Percentiles rank a stretch among this genome's conserved stretches.
Evolutionary conservation across 2,888 invertebrate species (phyloP).

Genomic region (Trisateles emortualis): DNA sequence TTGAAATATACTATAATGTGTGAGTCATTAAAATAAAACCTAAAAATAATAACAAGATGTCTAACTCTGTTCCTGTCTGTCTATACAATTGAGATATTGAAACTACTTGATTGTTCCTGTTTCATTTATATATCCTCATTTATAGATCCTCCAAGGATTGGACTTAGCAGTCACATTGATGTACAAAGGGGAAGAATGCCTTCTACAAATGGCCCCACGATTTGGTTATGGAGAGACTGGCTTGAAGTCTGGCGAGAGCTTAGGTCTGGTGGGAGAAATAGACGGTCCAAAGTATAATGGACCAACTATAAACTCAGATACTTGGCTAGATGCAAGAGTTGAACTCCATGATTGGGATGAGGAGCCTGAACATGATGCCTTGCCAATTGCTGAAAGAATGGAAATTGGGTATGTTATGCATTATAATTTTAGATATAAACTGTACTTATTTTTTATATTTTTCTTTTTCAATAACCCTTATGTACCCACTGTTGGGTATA

Average conservation of each 20-base stretch:
- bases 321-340: conserved; percentile 90
- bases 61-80: too few relatives aligned
- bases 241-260: conserved; percentile 80
- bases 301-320: conserved; percentile 89
- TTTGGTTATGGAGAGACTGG: conserved; percentile 95
- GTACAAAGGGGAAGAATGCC: conserved; percentile 93
- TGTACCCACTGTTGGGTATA: too few relatives aligned
- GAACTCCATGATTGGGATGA: conserved; percentile 90
- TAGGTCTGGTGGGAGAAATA: conserved; percentile 72
- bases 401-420: conserved; percentile 88
- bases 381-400: conserved; percentile 90
- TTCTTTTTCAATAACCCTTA: too few relatives aligned
- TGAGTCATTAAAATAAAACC: too few relatives aligned
- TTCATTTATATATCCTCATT: conserved; percentile 1
- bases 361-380: conserved; percentile 89
- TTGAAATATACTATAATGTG: too few relatives aligned
- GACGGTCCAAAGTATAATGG: conserved; percentile 70
- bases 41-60: too few relatives aligned
- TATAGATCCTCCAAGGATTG: conserved; percentile 90
- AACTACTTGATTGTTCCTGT: not conserved
- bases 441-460: too few relatives aligned
- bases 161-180: conserved; percentile 95
- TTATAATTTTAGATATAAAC: too few relatives aligned
- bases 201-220: conserved; percentile 91
- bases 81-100: too few relatives aligned